Conservation (phyloP, 2,113 vertebrate genomes). For the Chelonoidis abingdonii region DNA sequence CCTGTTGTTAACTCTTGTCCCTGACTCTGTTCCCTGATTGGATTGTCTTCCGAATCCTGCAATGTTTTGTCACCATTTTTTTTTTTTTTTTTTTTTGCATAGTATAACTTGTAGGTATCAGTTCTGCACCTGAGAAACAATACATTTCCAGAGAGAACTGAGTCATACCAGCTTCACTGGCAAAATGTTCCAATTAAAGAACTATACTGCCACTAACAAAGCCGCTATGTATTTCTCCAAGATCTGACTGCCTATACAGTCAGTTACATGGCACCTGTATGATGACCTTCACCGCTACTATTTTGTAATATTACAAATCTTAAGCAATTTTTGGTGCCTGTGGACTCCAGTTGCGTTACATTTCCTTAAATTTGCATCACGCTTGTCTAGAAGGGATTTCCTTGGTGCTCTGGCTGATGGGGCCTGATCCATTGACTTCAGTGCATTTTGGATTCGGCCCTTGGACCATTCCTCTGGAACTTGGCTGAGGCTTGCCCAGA, state of each 20-base stretch:
- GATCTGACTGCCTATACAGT: background rate
- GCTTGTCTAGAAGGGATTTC: background rate
- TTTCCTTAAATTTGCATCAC: background rate
- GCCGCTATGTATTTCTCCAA: background rate
- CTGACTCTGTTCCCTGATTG: too few relatives aligned
- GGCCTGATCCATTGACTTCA: background rate
- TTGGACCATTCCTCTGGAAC: background rate
- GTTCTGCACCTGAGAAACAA: background rate
- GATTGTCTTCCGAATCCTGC: background rate
- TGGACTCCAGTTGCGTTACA: background rate
- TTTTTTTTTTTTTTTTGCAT: background rate
- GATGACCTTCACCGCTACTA: background rate
- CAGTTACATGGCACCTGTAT: background rate
- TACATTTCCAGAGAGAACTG: background rate
- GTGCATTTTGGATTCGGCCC: background rate
- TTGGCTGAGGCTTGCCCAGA: background rate
- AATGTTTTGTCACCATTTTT: background rate
- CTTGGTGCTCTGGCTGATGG: background rate
- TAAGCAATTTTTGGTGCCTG: background rate
- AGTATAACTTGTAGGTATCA: background rate
- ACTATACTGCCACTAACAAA: background rate
- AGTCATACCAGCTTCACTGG: background rate
- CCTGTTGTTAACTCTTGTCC: background rate
- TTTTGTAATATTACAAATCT: background rate
- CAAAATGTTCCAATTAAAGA: background rate